A percentile compares a stretch with the other conserved stretches of the same genome.
phyloP scores from a whole-genome alignment of 2,113 vertebrate genomes.

The Apteryx owenii region DNA sequence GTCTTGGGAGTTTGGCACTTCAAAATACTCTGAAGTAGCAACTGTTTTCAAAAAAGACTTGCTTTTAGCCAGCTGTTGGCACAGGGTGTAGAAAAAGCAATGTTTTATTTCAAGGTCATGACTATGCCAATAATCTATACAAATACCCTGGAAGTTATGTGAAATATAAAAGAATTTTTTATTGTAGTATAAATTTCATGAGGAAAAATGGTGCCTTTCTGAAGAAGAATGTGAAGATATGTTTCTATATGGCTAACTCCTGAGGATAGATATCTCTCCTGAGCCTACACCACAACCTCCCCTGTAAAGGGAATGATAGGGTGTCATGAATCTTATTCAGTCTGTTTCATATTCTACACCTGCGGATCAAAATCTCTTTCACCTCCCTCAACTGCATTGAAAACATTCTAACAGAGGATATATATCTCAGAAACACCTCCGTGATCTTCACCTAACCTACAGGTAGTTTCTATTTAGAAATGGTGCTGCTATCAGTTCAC shows the following conservation, averaged over 20 bases:
- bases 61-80: neutral
- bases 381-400: neutral
- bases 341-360: neutral
- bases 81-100: neutral
- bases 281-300: neutral
- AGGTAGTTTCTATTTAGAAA: neutral
- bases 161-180: neutral
- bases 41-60: neutral
- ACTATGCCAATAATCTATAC: neutral
- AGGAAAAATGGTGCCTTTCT: neutral
- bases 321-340: neutral
- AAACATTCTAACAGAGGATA: neutral
- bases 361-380: neutral
- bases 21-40: neutral
- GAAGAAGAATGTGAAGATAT: neutral
- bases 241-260: neutral
- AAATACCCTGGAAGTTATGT: neutral
- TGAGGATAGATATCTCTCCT: neutral
- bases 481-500: neutral
- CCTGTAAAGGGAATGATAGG: neutral
- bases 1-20: neutral
- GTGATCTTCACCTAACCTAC: neutral
- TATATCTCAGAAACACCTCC: neutral
- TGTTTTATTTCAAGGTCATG: neutral
- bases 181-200: neutral